Evolutionary conservation across 2,113 vertebrate genomes (phyloP).

Genomic region (Rhipidura dahli): DNA sequence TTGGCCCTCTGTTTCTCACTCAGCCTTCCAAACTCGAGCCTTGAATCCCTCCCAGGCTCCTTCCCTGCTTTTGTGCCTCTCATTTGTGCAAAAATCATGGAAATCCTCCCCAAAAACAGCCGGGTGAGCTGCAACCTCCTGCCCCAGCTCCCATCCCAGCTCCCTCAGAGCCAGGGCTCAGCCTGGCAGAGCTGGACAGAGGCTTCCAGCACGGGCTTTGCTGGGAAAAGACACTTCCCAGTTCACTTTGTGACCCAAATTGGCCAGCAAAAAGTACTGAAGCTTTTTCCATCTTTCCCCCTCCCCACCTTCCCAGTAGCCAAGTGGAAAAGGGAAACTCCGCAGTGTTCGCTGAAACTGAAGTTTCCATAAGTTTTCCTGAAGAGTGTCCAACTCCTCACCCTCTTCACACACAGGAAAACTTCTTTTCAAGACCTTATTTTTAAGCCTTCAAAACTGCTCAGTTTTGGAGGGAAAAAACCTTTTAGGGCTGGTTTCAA

Average conservation of each 20-base stretch:
- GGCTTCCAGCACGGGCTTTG: neutral
- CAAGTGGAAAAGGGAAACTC: neutral
- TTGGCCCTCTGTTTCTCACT: neutral
- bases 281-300: neutral
- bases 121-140: rapidly evolving
- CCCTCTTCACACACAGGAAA: neutral
- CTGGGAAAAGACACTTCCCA: neutral
- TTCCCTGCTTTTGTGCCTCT: neutral
- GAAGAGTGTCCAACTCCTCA: neutral
- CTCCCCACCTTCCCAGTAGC: neutral
- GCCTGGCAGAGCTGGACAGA: neutral
- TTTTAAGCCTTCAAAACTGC: rapidly evolving
- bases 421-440: neutral
- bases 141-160: neutral
- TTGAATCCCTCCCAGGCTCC: neutral
- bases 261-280: neutral
- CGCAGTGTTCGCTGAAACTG: rapidly evolving
- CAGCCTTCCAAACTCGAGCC: rapidly evolving
- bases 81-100: neutral
- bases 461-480: rapidly evolving
- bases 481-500: no score
- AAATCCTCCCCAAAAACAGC: rapidly evolving
- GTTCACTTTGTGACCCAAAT: neutral
- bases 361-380: constrained; percentile 2
- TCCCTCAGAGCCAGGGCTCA: neutral